phyloP scores from a whole-genome alignment of 2,113 vertebrate genomes.

The Bos javanicus region DNA sequence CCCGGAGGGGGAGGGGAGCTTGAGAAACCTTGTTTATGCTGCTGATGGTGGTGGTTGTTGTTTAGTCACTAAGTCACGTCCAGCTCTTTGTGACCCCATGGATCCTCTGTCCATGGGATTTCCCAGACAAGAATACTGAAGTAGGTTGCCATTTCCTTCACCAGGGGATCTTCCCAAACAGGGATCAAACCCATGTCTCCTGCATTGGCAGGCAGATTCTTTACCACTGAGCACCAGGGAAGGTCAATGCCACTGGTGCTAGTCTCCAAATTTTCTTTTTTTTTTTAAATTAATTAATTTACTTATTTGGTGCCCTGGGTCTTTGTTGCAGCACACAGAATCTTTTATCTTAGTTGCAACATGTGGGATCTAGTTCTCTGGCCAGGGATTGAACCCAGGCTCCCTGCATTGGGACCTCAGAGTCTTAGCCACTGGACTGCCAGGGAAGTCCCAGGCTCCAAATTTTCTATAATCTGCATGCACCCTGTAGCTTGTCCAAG shows the following conservation, averaged over 20 bases:
- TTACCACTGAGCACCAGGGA: background rate
- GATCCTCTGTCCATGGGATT: background rate
- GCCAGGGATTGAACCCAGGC: background rate
- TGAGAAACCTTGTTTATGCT: conserved; percentile 67
- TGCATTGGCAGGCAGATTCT: background rate
- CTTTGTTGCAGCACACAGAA: background rate
- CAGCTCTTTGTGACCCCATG: background rate
- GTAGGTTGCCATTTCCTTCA: background rate
- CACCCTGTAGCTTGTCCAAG: background rate
- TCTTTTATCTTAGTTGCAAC: background rate
- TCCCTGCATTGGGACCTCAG: background rate
- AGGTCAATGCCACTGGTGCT: background rate
- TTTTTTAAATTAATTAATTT: background rate
- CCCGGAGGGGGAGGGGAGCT: conserved; percentile 72
- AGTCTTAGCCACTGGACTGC: background rate
- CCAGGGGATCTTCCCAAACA: background rate
- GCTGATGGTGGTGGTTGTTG: background rate
- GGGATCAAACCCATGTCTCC: background rate
- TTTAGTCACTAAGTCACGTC: background rate
- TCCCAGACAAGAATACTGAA: background rate
- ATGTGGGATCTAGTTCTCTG: background rate
- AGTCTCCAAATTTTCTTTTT: background rate
- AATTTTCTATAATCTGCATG: conserved; percentile 34
- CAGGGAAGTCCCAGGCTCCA: conserved; percentile 9
- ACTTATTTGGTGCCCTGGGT: background rate